Evolutionary conservation across 2,113 vertebrate genomes (phyloP), one percentile per base, ranked within the genome.

Genomic region (Jaculus jaculus): DNA sequence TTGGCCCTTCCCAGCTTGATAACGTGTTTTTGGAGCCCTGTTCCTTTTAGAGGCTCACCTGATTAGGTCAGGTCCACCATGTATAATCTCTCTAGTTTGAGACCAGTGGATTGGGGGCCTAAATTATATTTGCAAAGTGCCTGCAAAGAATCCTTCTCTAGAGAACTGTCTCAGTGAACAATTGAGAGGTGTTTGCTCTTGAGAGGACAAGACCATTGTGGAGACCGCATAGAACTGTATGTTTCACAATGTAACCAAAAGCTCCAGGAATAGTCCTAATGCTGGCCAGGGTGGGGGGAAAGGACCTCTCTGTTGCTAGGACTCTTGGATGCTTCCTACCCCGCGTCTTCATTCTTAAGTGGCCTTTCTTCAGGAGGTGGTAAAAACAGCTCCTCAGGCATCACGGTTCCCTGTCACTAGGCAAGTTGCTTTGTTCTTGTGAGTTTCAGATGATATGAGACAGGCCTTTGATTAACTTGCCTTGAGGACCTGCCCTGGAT

Each of bases 1-100:
- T 34, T 15, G 2, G 37, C 6, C 24, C 5, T 2, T 5, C 28
- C 21, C 1, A 28, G 0, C 24, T 30, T 28, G 60, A 21, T 13
- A 0, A 3, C 2, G 13, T 65, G 68, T 39, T 72, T 15, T 30
- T 42, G 77, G 0, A 86, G 37, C 42, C 34, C 37, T 82, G 28
- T 39, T 15, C n/a, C 32, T 80, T 84, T 11, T 5, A 65, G 89
- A 54, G 72, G 9, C 58, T 84, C 34, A 2, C 58, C 68, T 75
- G 63, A 58, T 77, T 51, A 84, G 85, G 7, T 32, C 51, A 85
- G 39, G 26, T 65, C 65, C 32, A 85, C 47, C 63, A 71, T 37
- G 0, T 23, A 2, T 1, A 8, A 18, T 39, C 20, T 51, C 84
- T 91, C 3, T 82, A 13, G 42, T 82, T 90, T 74, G 84, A 93